These are phyloP conservation scores for Drosophila ambigua DNA, from an alignment of 1,140 invertebrate genomes.

Conservation along the genomic window DNA sequence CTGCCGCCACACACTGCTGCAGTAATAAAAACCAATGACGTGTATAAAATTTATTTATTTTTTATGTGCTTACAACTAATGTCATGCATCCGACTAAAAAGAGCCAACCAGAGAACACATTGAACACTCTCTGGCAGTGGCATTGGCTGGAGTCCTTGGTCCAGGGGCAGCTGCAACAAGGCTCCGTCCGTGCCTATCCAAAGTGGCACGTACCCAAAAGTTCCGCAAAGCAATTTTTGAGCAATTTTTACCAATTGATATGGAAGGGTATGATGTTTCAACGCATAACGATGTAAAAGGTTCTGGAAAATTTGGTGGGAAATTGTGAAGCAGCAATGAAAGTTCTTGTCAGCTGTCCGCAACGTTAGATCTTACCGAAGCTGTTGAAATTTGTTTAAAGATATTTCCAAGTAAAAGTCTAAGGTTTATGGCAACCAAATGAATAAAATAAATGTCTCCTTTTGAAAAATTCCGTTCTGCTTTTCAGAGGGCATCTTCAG, in stretches of 20 bases:
- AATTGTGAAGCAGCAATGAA: no score
- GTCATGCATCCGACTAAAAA: slow-evolving; percentile 50
- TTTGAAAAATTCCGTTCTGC: no score
- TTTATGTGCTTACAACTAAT: slow-evolving; percentile 79
- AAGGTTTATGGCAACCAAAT: no score
- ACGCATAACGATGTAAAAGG: not conserved
- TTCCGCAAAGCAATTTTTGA: slow-evolving; percentile 78
- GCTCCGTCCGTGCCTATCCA: slow-evolving; percentile 56
- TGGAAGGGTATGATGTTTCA: slow-evolving; percentile 11
- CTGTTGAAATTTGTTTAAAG: no score
- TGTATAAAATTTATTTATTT: slow-evolving; percentile 79
- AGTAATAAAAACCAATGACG: slow-evolving; percentile 79
- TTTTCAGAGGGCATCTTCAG: not conserved
- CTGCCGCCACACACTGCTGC: slow-evolving; percentile 50
- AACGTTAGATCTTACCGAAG: no score
- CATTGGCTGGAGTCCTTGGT: not conserved
- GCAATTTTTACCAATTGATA: slow-evolving; percentile 44
- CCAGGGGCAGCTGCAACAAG: slow-evolving; percentile 55
- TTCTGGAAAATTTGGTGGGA: not conserved
- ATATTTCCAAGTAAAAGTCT: no score
- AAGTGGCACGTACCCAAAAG: slow-evolving; percentile 70
- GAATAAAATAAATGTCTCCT: no score
- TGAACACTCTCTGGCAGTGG: slow-evolving; percentile 23
- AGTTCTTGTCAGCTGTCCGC: no score
- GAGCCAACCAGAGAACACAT: slow-evolving; percentile 36